These are phyloP conservation scores for Mustela lutreola DNA, from an alignment of 2,113 vertebrate genomes.

Conservation along the genomic window DNA sequence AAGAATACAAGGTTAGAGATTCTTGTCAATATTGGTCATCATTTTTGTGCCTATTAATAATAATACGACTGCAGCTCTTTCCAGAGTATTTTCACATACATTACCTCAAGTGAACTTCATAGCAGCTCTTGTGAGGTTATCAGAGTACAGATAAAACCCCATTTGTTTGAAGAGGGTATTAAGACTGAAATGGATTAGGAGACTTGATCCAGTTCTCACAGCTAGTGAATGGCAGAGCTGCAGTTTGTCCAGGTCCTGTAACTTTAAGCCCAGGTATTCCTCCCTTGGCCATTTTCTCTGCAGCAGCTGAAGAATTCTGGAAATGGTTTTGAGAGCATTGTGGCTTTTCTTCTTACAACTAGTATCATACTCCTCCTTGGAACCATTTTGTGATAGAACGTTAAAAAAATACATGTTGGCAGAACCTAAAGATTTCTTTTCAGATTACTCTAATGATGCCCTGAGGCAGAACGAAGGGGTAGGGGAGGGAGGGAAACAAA, in stretches of 20 bases:
- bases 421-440: slow-evolving; percentile 74
- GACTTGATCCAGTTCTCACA: background rate
- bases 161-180: slow-evolving; percentile 1
- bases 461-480: background rate
- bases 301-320: background rate
- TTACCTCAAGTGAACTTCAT: slow-evolving; percentile 5
- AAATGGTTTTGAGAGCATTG: slow-evolving; percentile 46
- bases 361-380: background rate
- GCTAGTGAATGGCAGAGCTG: background rate
- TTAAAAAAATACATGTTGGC: slow-evolving; percentile 42
- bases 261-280: background rate
- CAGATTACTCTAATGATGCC: slow-evolving; percentile 75
- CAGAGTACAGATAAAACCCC: background rate
- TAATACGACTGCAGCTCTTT: background rate
- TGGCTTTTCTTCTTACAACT: slow-evolving; percentile 52
- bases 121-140: background rate
- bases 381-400: slow-evolving; percentile 57
- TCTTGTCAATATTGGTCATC: background rate
- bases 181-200: background rate
- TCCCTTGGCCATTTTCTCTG: background rate
- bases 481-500: slow-evolving; percentile 64
- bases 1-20: slow-evolving; percentile 1
- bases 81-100: slow-evolving; percentile 9
- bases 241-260: background rate
- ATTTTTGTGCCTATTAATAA: slow-evolving; percentile 17